These are phyloP conservation scores for Phaedon cochleariae DNA, from an alignment of 2,888 invertebrate species.

Conservation along the genomic window DNA sequence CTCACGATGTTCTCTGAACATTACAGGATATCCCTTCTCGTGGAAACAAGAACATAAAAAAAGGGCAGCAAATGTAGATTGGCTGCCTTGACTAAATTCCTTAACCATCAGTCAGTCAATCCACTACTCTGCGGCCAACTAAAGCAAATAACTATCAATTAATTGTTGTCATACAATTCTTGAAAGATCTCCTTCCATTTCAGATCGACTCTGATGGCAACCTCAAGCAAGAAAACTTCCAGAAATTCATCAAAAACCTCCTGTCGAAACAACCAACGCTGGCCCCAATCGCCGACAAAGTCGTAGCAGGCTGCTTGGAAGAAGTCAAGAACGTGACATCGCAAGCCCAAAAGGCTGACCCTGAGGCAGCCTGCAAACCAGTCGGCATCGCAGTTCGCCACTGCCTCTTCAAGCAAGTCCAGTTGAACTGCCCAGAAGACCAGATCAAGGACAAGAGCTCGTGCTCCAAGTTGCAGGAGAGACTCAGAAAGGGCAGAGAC, in stretches of 20 bases:
- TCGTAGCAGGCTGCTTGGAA: slow-evolving; percentile 55
- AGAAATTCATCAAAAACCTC: slow-evolving; percentile 48
- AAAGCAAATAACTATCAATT: too few relatives aligned
- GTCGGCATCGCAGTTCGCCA: slow-evolving; percentile 54
- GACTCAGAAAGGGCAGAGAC: slow-evolving; percentile 49
- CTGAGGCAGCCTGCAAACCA: slow-evolving; percentile 54
- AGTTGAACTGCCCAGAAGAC: slow-evolving; percentile 59
- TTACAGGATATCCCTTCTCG: too few relatives aligned
- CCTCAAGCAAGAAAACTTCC: slow-evolving; percentile 51
- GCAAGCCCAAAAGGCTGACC: slow-evolving; percentile 38
- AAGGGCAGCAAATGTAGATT: too few relatives aligned
- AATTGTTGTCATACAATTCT: too few relatives aligned
- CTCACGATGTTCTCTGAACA: too few relatives aligned
- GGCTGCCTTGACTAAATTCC: too few relatives aligned
- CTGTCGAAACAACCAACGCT: slow-evolving; percentile 55
- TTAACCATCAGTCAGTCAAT: too few relatives aligned
- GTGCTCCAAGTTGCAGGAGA: slow-evolving; percentile 56
- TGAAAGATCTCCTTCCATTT: slow-evolving; percentile 16
- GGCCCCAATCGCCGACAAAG: slow-evolving; percentile 50
- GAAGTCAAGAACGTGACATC: slow-evolving; percentile 52
- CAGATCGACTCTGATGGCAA: slow-evolving; percentile 57
- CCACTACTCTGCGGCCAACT: too few relatives aligned
- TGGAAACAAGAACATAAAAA: too few relatives aligned
- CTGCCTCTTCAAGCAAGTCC: slow-evolving; percentile 59
- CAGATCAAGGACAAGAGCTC: slow-evolving; percentile 56